These are phyloP conservation scores for Rousettus leschenaultii DNA, from an alignment of 2,113 vertebrate genomes.

Conservation along the genomic window DNA sequence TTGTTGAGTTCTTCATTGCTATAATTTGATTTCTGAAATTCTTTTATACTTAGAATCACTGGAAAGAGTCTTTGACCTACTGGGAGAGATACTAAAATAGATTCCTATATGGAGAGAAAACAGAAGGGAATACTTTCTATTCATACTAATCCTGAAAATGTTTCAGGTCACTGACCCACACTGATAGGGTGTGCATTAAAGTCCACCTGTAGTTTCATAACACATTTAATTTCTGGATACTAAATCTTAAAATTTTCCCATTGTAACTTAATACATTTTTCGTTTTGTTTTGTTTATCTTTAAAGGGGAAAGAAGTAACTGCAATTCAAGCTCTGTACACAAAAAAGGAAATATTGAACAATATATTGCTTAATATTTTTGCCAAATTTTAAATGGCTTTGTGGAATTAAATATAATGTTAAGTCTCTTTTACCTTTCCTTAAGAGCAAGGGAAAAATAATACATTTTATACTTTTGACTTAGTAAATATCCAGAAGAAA, in stretches of 20 bases:
- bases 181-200: constrained; percentile 73
- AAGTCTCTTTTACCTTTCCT: neutral
- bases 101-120: constrained; percentile 55
- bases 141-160: constrained; percentile 73
- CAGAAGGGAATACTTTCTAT: constrained; percentile 68
- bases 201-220: constrained; percentile 74
- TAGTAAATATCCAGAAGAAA: constrained; percentile 29
- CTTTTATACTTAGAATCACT: constrained; percentile 37
- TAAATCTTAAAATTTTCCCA: constrained; percentile 69
- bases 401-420: neutral
- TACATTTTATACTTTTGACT: constrained; percentile 15
- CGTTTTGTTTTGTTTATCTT: constrained; percentile 53
- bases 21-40: constrained; percentile 46
- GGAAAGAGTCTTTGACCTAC: constrained; percentile 53
- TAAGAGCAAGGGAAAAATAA: constrained; percentile 20
- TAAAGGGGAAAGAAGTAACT: constrained; percentile 66
- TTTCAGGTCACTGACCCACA: constrained; percentile 72
- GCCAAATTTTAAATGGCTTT: constrained; percentile 20
- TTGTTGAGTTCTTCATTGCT: constrained; percentile 29
- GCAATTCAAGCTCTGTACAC: constrained; percentile 61
- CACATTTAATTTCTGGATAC: constrained; percentile 76
- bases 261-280: constrained; percentile 64
- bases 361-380: constrained; percentile 48
- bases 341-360: constrained; percentile 48
- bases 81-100: constrained; percentile 59